Conservation (phyloP, 2,888 invertebrate genomes). For the Tipula helvola region DNA sequence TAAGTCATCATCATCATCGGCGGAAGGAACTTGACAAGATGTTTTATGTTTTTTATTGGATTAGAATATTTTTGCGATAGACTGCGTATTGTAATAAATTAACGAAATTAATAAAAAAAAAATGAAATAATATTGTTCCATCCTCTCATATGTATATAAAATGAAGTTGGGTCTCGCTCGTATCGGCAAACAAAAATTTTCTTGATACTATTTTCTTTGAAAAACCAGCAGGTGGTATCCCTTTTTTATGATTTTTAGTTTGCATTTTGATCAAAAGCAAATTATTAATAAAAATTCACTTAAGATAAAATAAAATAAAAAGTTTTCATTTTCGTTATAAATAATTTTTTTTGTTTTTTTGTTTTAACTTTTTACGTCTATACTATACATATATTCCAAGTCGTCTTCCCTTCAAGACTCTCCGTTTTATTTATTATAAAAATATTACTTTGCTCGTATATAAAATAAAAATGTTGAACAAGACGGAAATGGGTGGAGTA, state of each 20-base stretch:
- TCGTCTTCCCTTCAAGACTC: neutral
- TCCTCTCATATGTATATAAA: neutral
- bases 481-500: neutral
- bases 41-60: conserved; percentile 4
- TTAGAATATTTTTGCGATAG: neutral
- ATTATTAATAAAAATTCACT: conserved; percentile 4
- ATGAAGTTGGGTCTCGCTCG: neutral
- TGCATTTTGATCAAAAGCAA: neutral
- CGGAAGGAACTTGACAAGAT: neutral
- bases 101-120: neutral
- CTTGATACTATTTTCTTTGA: neutral
- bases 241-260: neutral
- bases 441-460: neutral
- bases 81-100: neutral
- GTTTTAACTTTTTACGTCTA: neutral
- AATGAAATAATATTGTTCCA: neutral
- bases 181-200: neutral
- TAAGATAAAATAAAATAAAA: neutral
- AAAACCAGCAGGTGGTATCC: neutral
- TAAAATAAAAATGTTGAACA: neutral
- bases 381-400: neutral
- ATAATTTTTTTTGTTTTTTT: neutral
- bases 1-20: neutral
- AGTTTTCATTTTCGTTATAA: neutral
- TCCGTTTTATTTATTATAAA: neutral